Evolutionary conservation across 2,797 vertebrate genomes (phyloP).

Genomic region (Sebastes wilsoni): DNA sequence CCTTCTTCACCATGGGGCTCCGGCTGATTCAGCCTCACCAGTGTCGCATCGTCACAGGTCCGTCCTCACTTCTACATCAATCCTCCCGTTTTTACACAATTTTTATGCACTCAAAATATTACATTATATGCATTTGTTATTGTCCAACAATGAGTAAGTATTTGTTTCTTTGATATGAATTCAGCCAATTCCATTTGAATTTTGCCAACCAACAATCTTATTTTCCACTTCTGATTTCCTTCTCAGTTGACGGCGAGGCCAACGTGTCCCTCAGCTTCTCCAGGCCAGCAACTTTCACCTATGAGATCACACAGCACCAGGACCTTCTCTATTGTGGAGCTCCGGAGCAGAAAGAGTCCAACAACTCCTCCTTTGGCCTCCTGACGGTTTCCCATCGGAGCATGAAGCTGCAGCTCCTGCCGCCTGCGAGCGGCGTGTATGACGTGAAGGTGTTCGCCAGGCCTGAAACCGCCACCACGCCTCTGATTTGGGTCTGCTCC

Average conservation of each 20-base stretch:
- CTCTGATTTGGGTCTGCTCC: constrained; percentile 85
- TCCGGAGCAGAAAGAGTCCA: constrained; percentile 56
- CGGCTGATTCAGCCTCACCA: constrained; percentile 80
- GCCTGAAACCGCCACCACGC: constrained; percentile 46
- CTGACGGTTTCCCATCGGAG: constrained; percentile 72
- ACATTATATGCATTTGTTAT: background rate
- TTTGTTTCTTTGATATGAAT: background rate
- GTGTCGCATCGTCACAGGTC: constrained; percentile 82
- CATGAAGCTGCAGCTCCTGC: constrained; percentile 83
- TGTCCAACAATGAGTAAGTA: background rate
- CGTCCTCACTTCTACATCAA: background rate
- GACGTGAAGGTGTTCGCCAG: constrained; percentile 86
- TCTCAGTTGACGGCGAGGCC: constrained; percentile 82
- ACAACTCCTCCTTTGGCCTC: constrained; percentile 74
- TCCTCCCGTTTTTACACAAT: background rate
- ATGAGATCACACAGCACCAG: constrained; percentile 82
- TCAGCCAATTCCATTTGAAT: background rate
- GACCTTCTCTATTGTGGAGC: constrained; percentile 68
- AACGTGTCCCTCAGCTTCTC: constrained; percentile 77
- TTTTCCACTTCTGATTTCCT: background rate
- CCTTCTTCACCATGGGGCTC: constrained; percentile 84
- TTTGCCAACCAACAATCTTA: background rate
- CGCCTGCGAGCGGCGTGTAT: constrained; percentile 75
- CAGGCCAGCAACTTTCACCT: constrained; percentile 78
- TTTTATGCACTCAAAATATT: background rate